phyloP scores from a whole-genome alignment of 2,797 vertebrate species.

The Pangasius sanitwongsei region DNA sequence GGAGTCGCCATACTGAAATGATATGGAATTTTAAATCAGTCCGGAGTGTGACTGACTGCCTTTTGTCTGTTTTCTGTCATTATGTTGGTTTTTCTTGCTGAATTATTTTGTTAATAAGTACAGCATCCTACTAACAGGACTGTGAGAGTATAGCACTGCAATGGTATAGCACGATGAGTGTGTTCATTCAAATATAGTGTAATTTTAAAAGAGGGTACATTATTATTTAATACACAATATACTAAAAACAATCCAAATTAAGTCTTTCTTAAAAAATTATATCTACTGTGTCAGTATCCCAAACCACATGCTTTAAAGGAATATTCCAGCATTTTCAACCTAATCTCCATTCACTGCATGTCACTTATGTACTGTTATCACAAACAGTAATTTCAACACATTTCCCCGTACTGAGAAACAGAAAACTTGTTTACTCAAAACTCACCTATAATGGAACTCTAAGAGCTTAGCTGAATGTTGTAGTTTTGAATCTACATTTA shows the following conservation, averaged over 20 bases:
- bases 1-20: not conserved
- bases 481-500: not conserved
- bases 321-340: not conserved
- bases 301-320: not conserved
- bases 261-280: not conserved
- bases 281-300: not conserved
- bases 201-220: not conserved
- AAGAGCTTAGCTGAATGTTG: not conserved
- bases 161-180: not conserved
- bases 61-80: not conserved
- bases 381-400: not conserved
- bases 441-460: not conserved
- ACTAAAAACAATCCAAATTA: not conserved
- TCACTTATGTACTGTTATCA: not conserved
- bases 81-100: not conserved
- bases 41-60: not conserved
- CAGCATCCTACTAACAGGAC: not conserved
- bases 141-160: not conserved
- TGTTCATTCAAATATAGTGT: not conserved
- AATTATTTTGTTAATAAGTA: not conserved
- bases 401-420: not conserved
- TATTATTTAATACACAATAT: not conserved
- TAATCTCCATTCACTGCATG: not conserved
- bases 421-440: slow-evolving; percentile 8
- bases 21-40: not conserved